Evolutionary conservation across 2,797 vertebrate genomes (phyloP), one percentile per base, ranked within the genome.

Genomic region (Lates japonicus): DNA sequence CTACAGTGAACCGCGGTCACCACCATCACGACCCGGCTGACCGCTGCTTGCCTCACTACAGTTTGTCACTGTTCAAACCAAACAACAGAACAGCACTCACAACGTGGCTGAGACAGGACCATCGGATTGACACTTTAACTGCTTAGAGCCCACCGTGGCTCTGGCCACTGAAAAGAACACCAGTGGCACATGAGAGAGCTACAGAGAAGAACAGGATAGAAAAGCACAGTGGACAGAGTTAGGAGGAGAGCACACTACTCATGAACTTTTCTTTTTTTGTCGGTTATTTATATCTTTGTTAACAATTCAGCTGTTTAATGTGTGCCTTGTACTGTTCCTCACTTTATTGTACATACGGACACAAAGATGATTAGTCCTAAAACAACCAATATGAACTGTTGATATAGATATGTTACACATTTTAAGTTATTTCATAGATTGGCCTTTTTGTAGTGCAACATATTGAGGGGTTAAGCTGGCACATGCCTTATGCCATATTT

Each of bases 271-370:
- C 65, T 41, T 82, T 84, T 78, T 83, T 78, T 78, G 78, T 92
- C 59, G 74, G 87, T 94, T 94, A 94, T 95, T 96, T 95, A 95
- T 95, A 93, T 90, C 91, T 93, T 88, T 92, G 92, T 94, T 69
- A 91, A 93, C 87, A 86, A 91, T 87, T 92, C 90, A 87, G 83
- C 93, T 87, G 88, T 93, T 94, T 95, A 94, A 96, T 95, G 95
- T 96, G 97, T 99, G 97, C 98, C 98, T 98, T 97, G 96, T 97
- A 96, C 96, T 97, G 96, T 97, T 95, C 94, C 90, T 93, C 92
- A 96, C 95, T 96, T 96, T 96, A 96, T 95, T 96, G 93, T 95
- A 96, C 95, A 93, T 94, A 95, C 82, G 87, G 92, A 94, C 93
- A 92, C 90, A 86, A 89, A 93, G 87, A 92, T 76, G 83, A 90